phyloP scores from a whole-genome alignment of 2,797 vertebrate species.

The Pristis pectinata region DNA sequence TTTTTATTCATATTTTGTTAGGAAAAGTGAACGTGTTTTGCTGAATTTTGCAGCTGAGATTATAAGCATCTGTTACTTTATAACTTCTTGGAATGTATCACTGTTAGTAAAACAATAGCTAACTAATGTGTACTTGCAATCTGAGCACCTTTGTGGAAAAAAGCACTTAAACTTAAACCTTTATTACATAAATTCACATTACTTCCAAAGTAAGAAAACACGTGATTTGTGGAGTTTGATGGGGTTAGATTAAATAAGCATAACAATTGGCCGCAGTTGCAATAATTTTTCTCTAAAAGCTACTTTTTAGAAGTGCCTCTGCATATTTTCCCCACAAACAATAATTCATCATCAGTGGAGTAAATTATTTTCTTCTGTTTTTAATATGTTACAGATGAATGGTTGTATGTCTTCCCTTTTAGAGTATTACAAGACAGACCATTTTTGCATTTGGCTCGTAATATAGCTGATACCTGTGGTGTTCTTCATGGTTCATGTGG shows the following conservation, averaged over 20 bases:
- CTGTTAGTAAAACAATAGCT: not conserved
- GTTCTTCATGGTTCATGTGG: slow-evolving; percentile 97
- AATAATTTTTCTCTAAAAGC: slow-evolving; percentile 55
- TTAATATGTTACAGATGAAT: slow-evolving; percentile 98
- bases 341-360: slow-evolving; percentile 87
- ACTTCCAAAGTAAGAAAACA: slow-evolving; percentile 46
- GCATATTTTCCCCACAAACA: slow-evolving; percentile 69
- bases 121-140: not conserved
- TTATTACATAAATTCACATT: not conserved
- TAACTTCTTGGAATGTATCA: not conserved
- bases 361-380: slow-evolving; percentile 92
- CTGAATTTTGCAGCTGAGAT: not conserved
- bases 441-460: slow-evolving; percentile 66
- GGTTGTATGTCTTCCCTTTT: slow-evolving; percentile 79
- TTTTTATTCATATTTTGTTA: not conserved
- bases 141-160: not conserved
- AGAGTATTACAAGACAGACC: slow-evolving; percentile 75
- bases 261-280: slow-evolving; percentile 67
- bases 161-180: not conserved
- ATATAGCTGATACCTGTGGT: slow-evolving; percentile 86
- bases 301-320: slow-evolving; percentile 68
- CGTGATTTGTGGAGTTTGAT: slow-evolving; percentile 59
- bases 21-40: not conserved
- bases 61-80: not conserved
- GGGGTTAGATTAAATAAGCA: slow-evolving; percentile 61